Base-by-base conservation (phyloP, 1,140 invertebrate genomes). In the Atta texana region DNA sequence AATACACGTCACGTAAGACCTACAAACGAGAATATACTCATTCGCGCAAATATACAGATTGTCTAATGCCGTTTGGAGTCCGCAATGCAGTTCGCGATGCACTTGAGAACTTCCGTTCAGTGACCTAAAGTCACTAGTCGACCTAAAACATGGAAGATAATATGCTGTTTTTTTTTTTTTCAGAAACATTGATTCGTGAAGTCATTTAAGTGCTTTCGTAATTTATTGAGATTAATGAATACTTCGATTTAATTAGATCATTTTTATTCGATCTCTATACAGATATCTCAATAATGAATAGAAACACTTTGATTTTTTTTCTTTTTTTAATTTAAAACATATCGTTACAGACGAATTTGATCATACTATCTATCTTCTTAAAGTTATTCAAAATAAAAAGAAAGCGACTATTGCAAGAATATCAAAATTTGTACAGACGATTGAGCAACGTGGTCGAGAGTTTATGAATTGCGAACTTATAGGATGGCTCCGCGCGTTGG, bases 1-100 rank as follows among this genome's bases (percentile, higher is more conserved):
- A 93, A 93, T 93, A 93, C 91, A 87, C 87, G 87, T 87, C 88
- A 87, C 88, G 88, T 90, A 93, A 93, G 91, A 92, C 91, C 87
- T 85, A 87, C 55, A 84, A 90, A 85, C 86, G 61, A 39, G 51
- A 59, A 24, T 21, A 68, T 68, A 68, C 28, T 71, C 64, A 14
- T 59, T 18, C 57, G 49, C 68, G 28, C n/a, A 69, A 39, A 74
- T 51, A 59, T 12, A 34, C 34, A 44, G 21, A 34, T 63, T 69
- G 74, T 39, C 28, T 49, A 21, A 18, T 39, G 28, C 8, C 49
- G 21, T 18, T 51, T 64, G 51, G 24, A 84, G 78, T 76, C 85
- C 84, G 63, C 85, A 89, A 86, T 88, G 87, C 88, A 88, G 87
- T 85, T 61, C 16, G 24, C 71, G 18, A 75, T 81, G 51, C 34